phyloP scores from a whole-genome alignment of 2,888 invertebrate genomes.

The Dynastes grantii region DNA sequence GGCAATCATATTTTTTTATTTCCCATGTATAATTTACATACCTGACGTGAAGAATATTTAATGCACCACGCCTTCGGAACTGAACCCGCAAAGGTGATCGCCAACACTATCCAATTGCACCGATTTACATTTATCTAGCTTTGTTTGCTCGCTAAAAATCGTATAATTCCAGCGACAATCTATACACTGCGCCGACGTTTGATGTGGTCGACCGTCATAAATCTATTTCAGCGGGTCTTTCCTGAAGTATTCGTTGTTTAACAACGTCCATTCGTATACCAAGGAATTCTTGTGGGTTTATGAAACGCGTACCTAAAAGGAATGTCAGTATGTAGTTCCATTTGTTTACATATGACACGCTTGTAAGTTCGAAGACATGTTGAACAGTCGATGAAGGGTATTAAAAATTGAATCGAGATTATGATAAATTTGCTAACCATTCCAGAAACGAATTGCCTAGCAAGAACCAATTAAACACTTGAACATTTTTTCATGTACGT shows the following conservation, averaged over 20 bases:
- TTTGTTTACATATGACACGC: neutral
- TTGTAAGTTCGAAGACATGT: neutral
- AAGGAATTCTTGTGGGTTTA: conserved; percentile 35
- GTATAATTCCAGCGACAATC: neutral
- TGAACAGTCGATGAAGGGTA: neutral
- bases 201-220: conserved; percentile 24
- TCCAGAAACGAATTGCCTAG: too few relatives aligned
- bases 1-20: conserved; percentile 3
- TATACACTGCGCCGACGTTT: neutral
- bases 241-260: conserved; percentile 4
- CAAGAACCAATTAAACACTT: too few relatives aligned
- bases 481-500: too few relatives aligned
- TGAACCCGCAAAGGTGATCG: conserved; percentile 8
- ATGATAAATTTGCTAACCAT: neutral
- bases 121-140: neutral
- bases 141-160: conserved; percentile 1
- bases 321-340: conserved; percentile 4
- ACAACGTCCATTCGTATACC: neutral
- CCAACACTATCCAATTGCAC: neutral
- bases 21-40: conserved; percentile 3
- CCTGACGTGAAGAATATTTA: conserved; percentile 12
- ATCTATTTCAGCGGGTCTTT: conserved; percentile 25
- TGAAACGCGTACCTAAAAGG: conserved; percentile 8
- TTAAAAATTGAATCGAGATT: neutral
- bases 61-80: neutral